phyloP scores from a whole-genome alignment of 1,140 invertebrate genomes.

The Ceratina australensis region DNA sequence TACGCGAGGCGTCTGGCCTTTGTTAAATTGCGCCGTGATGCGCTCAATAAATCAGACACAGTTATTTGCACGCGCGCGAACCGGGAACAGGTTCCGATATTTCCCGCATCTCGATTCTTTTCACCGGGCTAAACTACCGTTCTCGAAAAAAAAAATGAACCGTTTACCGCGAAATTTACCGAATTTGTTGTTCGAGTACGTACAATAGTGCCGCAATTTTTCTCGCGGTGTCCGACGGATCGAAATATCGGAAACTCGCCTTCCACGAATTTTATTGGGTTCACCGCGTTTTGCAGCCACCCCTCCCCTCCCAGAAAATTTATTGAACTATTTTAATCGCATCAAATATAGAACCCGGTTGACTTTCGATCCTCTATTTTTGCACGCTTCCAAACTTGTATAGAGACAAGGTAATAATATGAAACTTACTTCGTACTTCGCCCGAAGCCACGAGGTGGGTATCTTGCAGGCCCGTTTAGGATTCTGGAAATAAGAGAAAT shows the following conservation, averaged over 20 bases:
- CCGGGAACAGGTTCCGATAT: neutral
- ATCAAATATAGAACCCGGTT: too few relatives aligned
- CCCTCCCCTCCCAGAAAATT: too few relatives aligned
- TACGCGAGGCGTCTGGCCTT: neutral
- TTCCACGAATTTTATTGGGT: too few relatives aligned
- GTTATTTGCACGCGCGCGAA: neutral
- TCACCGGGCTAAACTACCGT: neutral
- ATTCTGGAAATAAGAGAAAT: too few relatives aligned
- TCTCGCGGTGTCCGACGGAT: neutral
- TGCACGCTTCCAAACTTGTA: too few relatives aligned
- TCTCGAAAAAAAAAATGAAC: neutral
- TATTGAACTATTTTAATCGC: too few relatives aligned
- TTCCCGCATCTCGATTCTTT: neutral
- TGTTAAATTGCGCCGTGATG: conserved; percentile 2
- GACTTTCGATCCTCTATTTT: too few relatives aligned
- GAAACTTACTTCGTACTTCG: too few relatives aligned
- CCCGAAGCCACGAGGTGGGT: too few relatives aligned
- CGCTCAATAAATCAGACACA: conserved; percentile 10
- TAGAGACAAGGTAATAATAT: too few relatives aligned
- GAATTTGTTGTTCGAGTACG: neutral
- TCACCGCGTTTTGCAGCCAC: too few relatives aligned
- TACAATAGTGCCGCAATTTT: neutral
- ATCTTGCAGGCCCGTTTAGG: too few relatives aligned
- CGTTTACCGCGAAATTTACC: neutral
- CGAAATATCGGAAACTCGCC: neutral